These are phyloP conservation scores for Catamblyrhynchus diadema DNA, from an alignment of 2,797 vertebrate species.

Conservation along the genomic window DNA sequence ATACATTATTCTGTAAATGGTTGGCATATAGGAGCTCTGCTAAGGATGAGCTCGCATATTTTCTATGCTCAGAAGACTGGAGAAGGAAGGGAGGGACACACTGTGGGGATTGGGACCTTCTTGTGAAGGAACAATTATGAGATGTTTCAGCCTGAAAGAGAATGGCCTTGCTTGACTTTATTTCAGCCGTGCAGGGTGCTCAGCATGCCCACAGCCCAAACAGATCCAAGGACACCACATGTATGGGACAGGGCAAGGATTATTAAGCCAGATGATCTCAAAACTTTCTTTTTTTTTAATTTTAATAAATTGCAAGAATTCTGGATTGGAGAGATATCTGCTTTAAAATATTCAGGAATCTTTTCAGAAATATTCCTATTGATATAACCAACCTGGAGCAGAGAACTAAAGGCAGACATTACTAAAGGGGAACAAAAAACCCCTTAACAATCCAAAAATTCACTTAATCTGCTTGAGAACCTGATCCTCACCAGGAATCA, in stretches of 20 bases:
- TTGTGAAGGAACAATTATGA: not conserved
- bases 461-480: not conserved
- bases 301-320: not conserved
- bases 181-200: not conserved
- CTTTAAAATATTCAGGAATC: not conserved
- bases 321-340: not conserved
- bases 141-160: not conserved
- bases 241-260: rapidly evolving
- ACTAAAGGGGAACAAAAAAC: rapidly evolving
- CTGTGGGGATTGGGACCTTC: not conserved
- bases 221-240: not conserved
- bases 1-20: not conserved
- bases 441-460: not conserved
- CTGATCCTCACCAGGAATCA: not conserved
- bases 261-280: not conserved
- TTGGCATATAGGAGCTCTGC: not conserved
- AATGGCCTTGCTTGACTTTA: not conserved
- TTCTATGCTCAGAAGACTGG: not conserved
- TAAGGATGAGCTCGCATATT: not conserved
- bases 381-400: not conserved
- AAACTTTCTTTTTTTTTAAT: not conserved
- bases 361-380: not conserved
- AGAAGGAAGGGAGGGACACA: not conserved
- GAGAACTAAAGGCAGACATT: not conserved
- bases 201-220: not conserved